Evolutionary conservation across 2,888 invertebrate species (phyloP).

Genomic region (Ethmia dodecea): DNA sequence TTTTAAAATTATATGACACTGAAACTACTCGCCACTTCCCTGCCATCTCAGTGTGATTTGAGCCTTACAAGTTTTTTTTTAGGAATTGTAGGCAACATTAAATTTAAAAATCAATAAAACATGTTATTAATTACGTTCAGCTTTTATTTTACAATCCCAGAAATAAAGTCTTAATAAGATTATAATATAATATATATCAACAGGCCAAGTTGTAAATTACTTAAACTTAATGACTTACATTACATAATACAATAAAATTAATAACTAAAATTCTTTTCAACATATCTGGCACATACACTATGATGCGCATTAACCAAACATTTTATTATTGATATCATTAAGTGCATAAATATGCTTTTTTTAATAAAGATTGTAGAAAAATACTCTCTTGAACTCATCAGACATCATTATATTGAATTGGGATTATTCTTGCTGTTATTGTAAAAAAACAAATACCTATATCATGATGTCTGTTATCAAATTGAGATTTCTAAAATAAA

Average conservation of each 20-base stretch:
- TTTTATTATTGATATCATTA: conserved; percentile 59
- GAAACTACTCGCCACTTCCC: too few relatives aligned
- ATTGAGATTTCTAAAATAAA: too few relatives aligned
- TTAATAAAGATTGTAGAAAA: conserved; percentile 74
- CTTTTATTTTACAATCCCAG: conserved; percentile 78
- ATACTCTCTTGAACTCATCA: conserved; percentile 68
- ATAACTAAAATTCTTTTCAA: conserved; percentile 76
- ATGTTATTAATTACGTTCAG: conserved; percentile 43
- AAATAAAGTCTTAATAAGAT: conserved; percentile 77
- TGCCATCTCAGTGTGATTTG: too few relatives aligned
- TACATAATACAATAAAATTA: conserved; percentile 77
- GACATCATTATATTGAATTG: too few relatives aligned
- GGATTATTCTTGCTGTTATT: too few relatives aligned
- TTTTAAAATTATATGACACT: too few relatives aligned
- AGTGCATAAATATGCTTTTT: conserved; percentile 65
- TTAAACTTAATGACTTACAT: conserved; percentile 78
- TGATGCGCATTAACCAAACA: conserved; percentile 67
- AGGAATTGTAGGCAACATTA: too few relatives aligned
- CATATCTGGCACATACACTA: conserved; percentile 73
- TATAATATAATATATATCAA: conserved; percentile 76
- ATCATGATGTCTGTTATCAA: too few relatives aligned
- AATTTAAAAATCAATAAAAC: conserved; percentile 44
- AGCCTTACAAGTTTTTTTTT: too few relatives aligned
- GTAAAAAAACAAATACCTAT: too few relatives aligned
- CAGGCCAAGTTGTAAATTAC: conserved; percentile 78